Evolutionary conservation across 2,888 invertebrate species (phyloP), one percentile per base, ranked within the genome.

Genomic region (Brachyptera putata): DNA sequence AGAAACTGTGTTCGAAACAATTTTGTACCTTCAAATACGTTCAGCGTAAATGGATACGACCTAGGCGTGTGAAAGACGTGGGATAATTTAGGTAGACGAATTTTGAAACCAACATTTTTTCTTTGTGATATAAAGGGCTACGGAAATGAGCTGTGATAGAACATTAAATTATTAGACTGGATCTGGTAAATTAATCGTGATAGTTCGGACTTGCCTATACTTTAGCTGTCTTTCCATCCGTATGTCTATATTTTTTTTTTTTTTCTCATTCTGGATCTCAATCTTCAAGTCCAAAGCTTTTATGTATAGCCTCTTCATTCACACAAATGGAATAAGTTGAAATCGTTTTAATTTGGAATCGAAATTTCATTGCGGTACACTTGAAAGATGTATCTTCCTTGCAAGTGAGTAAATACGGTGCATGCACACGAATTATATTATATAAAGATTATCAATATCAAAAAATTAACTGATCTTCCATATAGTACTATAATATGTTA

Each of bases 391-490:
- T 30, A 30, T 5, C 11, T 30, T 30, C 24, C 58, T 65, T 65
- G 62, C 39, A 59, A 59, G 39, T 62, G 65, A 63, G 63, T 55
- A 56, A 64, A 57, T 58, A 62, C 53, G 46, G 57, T 61, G 63
- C 62, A 63, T 58, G 55, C 58, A 60, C 63, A 60, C 56, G 46
- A 53, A 63, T 58, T 63, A 63, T 56, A 57, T 39, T 39, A 24
- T 55, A 16, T 30, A 36, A 48, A n/a, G n/a, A 57, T 49, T 37
- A 60, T 21, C 25, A 43, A 56, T 62, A 65, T 63, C 53, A 64
- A 64, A n/a, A 63, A 64, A 63, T 46, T 63, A 64, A 64, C 61
- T 63, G 65, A 65, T 65, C 64, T 65, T 65, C 65, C 65, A 65
- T 65, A 61, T 61, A 59, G 60, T 61, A 58, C 58, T 63, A 60